Base-by-base conservation (phyloP, 2,113 vertebrate species). In the Cygnus buccinator region DNA sequence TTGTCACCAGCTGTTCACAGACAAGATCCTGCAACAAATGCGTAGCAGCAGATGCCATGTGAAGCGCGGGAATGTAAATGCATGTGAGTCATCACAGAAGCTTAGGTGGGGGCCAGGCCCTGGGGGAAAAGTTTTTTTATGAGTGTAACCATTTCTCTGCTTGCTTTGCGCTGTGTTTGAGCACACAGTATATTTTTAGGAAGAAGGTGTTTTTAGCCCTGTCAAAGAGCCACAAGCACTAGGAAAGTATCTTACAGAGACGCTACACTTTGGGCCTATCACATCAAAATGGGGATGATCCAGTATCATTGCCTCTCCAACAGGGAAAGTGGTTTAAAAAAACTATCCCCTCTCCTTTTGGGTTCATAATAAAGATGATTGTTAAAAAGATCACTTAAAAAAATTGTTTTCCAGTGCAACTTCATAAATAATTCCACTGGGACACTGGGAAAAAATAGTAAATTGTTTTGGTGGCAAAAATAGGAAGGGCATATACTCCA, bases 1-100 rank as follows among this genome's bases (percentile, higher is more conserved):
- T 37, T 95, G 91, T 89, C 91, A 95, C 89, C 96, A 97, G 96
- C 94, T 97, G 91, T 89, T 95, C 73, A 12, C 90, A 96, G 84
- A 86, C 89, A 91, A 94, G 88, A 94, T 95, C 87, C 87, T 91
- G 84, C 84, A 87, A 87, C 77, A 91, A 94, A 95, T 84, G 66
- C 67, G 66, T 13, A 82, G 84, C 91, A 93, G 95, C 95, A 95
- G 94, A 94, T 95, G 95, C 87, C 2, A 1, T 76, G 62, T 76
- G 89, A 89, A 91, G 72, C 52, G 6, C 7, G 13, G 73, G 88
- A 94, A 88, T 75, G 20, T 81, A 76, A 92, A 94, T 68, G 76
- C 17, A 2, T 11, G 11, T 96, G 90, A 95, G 57, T 92, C 95
- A 97, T 75, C 76, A 7, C 80, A 43, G 4, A 61, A 78, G 43